Base-by-base conservation (phyloP, 2,888 invertebrate species). In the Cerceris ruficornis region DNA sequence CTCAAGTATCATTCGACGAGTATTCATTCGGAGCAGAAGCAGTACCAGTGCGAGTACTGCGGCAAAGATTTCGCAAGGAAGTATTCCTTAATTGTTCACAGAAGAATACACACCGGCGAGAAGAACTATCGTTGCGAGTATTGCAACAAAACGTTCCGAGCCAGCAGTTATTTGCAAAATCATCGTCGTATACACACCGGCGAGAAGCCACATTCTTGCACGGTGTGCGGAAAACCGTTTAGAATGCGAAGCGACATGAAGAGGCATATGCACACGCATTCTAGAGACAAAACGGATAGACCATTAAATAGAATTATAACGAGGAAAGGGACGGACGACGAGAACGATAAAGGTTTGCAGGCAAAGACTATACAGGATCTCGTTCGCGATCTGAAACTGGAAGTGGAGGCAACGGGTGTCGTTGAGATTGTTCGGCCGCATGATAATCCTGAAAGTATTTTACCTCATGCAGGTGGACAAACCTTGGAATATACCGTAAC, bases 21-120 rank as follows among this genome's bases (percentile, higher is more conserved):
- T 4, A 94, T 97, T 79, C 98, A 98, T 90, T 96, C 96, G 8
- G 95, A 95, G 58, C 94, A 96, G 92, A 97, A 97, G 91, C 95
- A 96, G 82, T 97, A 96, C 91, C 97, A 97, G 89, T 98, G 98
- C 91, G 97, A 97, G 89, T 98, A 96, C 90, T 98, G 98, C 90
- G 96, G 96, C 69, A 98, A 98, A 90, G 96, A 97, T 89, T 98
- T 98, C 92, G 97, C 97, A 0, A 94, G 98, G 59, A 96, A 97
- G 87, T 98, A 98, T 91, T 97, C 97, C 0, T 92, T 98, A 62
- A 97, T 96, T 65, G 95, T 98, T 0, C 98, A 98, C 91, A 94
- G 97, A 0, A 94, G 97, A 68, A 97, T 97, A 61, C 97, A 97
- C 92, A 97, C 97, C 0, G 96, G 97, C 9, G 98, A 98, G 90